A percentile compares a stretch with the other conserved stretches of the same genome.
phyloP scores from a whole-genome alignment of 2,797 vertebrate genomes.

The Argentina silus region DNA sequence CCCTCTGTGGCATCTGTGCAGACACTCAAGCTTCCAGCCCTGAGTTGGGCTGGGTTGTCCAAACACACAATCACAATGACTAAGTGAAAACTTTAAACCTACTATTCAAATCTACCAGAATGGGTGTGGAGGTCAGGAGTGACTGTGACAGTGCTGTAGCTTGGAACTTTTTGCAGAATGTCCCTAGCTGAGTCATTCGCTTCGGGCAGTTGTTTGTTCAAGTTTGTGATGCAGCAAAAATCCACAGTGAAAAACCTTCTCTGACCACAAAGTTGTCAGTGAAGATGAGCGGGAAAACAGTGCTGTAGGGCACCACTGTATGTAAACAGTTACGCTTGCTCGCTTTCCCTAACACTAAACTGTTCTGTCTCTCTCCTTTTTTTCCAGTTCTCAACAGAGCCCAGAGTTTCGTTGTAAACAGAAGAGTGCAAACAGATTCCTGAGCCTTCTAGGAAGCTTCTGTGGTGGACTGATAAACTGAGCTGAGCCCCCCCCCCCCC shows the following conservation, averaged over 20 bases:
- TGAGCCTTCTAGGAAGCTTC: slow-evolving; percentile 45
- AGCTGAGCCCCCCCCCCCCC: slow-evolving; percentile 17
- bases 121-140: not conserved
- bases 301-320: not conserved
- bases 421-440: slow-evolving; percentile 51
- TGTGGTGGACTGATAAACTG: slow-evolving; percentile 29
- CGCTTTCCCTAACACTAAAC: not conserved
- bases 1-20: not conserved
- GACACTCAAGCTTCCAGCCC: not conserved
- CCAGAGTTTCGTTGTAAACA: slow-evolving; percentile 47
- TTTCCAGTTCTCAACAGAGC: slow-evolving; percentile 55
- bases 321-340: not conserved
- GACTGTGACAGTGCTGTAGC: not conserved
- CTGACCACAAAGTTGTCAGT: too few species aligned
- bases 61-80: not conserved
- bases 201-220: too few species aligned
- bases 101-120: not conserved
- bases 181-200: slow-evolving; percentile 6
- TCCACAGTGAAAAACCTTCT: too few species aligned
- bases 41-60: not conserved
- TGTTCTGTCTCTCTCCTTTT: not conserved
- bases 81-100: slow-evolving; percentile 17
- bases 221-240: too few species aligned
- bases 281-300: too few species aligned
- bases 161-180: not conserved